phyloP scores from a whole-genome alignment of 2,113 vertebrate genomes.

The Dermatemys mawii region DNA sequence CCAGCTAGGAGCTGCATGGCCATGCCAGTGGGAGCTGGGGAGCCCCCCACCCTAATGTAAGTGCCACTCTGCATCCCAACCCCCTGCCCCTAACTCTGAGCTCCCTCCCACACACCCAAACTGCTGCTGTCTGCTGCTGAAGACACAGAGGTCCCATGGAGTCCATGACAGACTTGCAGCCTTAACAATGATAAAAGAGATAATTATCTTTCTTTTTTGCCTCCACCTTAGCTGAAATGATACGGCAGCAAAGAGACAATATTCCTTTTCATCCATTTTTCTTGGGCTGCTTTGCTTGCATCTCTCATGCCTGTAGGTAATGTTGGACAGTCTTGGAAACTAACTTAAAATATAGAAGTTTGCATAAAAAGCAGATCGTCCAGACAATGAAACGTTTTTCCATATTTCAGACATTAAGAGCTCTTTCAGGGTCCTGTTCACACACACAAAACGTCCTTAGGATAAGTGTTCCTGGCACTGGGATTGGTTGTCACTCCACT shows the following conservation, averaged over 20 bases:
- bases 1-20: too few relatives aligned
- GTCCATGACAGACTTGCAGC: too few relatives aligned
- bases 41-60: too few relatives aligned
- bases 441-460: not conserved
- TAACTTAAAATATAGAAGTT: not conserved
- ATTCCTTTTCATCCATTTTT: conserved; percentile 3
- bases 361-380: not conserved
- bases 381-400: not conserved
- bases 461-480: not conserved
- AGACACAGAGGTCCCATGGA: too few relatives aligned
- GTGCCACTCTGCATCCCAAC: too few relatives aligned
- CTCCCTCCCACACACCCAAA: too few relatives aligned
- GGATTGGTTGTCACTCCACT: not conserved
- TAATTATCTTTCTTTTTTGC: not conserved
- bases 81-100: too few relatives aligned
- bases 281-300: not conserved
- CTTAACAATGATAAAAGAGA: not conserved
- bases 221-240: not conserved
- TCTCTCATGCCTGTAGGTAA: not conserved
- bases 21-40: too few relatives aligned
- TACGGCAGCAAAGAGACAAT: not conserved
- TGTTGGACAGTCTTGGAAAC: not conserved
- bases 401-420: not conserved
- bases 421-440: not conserved
- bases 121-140: too few relatives aligned